phyloP scores from a whole-genome alignment of 2,113 vertebrate species.

The Chamaea fasciata region DNA sequence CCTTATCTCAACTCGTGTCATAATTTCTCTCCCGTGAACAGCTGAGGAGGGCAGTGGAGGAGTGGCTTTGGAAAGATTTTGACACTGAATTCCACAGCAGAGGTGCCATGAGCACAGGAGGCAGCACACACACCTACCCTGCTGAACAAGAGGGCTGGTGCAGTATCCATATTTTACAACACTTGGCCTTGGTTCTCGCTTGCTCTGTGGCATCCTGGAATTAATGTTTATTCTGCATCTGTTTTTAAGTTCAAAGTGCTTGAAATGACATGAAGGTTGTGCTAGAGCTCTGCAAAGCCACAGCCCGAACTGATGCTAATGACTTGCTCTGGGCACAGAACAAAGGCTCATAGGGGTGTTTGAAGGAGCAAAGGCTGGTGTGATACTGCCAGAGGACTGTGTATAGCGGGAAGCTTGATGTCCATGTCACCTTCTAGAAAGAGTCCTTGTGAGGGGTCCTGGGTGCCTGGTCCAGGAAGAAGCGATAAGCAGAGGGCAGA shows the following conservation, averaged over 20 bases:
- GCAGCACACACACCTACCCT: background rate
- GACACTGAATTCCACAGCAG: background rate
- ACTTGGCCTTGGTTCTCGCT: background rate
- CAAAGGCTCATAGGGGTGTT: background rate
- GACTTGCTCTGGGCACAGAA: background rate
- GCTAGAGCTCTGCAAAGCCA: background rate
- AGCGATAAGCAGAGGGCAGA: background rate
- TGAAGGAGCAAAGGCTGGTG: background rate
- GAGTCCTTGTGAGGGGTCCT: rapidly evolving
- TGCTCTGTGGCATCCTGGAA: background rate
- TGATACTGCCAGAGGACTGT: background rate
- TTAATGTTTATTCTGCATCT: background rate
- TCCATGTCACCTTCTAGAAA: background rate
- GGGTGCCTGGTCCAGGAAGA: background rate
- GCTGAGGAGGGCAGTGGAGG: background rate
- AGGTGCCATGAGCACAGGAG: background rate
- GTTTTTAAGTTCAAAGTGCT: background rate
- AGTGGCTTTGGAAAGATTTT: background rate
- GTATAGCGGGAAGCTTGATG: background rate
- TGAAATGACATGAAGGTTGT: background rate
- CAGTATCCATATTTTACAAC: background rate
- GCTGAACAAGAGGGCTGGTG: background rate
- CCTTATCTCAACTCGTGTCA: background rate
- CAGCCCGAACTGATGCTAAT: background rate
- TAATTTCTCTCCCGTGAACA: background rate